Base-by-base conservation (phyloP, 2,113 vertebrate genomes). In the Gavialis gangeticus region DNA sequence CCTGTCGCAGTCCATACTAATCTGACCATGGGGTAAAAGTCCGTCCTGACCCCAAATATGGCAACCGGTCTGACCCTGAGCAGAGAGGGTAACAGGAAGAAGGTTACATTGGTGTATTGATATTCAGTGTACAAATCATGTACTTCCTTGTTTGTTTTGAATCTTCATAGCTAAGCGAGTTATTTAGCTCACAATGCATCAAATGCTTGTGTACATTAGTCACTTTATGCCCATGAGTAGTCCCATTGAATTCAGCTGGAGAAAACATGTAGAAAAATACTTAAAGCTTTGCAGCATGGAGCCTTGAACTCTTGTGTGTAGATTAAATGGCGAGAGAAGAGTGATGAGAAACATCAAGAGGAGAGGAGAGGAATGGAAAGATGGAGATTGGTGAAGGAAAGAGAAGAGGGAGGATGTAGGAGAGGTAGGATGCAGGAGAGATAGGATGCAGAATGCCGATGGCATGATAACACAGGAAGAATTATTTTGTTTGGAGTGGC, bases 71-170 rank as follows among this genome's bases (percentile, higher is more conserved):
- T 46, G 46, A 46, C 46, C 46, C 46, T 46, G 46, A 46, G 46
- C 46, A 46, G 46, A 46, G 14, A 93, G 37, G 22, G 59, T 94
- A 87, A 91, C 25, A 78, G 75, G 82, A 79, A 59, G 63, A 83
- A 89, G 87, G 87, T 94, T 95, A 92, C 81, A n/a, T 59, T 85
- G 94, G 79, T 89, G 87, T 79, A 94, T 71, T 89, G 77, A 10
- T 82, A 5, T 34, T 34, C 54, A 85, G 56, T 83, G 10, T 79
- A 55, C 54, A 79, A 91, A 91, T 30, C 63, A 34, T 0, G 0
- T 54, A 76, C 82, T 90, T 94, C 59, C 63, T 75, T 93, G 66
- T 87, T 66, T 56, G 56, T 54, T 80, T 78, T 82, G 30, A 78
- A 93, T 80, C 46, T 57, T 27, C 3, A 54, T 66, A 84, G 87